phyloP scores from a whole-genome alignment of 2,888 invertebrate species.

The Autographa pulchrina region DNA sequence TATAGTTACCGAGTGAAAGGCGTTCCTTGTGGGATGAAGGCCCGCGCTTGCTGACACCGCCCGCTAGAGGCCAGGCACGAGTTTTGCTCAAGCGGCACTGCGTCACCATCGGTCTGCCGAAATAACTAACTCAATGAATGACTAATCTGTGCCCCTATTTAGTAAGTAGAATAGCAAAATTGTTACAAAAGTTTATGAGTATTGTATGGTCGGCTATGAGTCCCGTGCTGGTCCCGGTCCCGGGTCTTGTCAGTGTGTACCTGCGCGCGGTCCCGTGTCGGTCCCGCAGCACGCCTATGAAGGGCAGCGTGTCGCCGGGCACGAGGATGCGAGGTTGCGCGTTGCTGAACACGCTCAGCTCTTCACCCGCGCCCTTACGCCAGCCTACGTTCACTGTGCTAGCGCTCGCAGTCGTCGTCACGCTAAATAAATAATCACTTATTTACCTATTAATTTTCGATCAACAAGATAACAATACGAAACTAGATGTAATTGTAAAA shows the following conservation, averaged over 20 bases:
- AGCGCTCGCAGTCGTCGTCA: constrained; percentile 56
- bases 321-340: constrained; percentile 66
- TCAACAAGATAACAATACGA: too few species aligned
- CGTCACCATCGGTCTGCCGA: constrained; percentile 69
- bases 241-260: constrained; percentile 54
- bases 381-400: constrained; percentile 64
- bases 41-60: constrained; percentile 45
- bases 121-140: neutral
- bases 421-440: constrained; percentile 34
- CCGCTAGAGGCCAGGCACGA: constrained; percentile 57
- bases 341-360: constrained; percentile 65
- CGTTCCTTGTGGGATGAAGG: constrained; percentile 39
- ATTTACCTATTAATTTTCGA: too few species aligned
- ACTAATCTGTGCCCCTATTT: too few species aligned
- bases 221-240: too few species aligned
- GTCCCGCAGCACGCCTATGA: constrained; percentile 70
- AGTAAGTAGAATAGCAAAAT: too few species aligned
- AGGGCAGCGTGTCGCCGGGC: constrained; percentile 76
- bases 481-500: too few species aligned
- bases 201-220: too few species aligned
- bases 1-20: constrained; percentile 12
- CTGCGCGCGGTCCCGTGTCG: constrained; percentile 65
- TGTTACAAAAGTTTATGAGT: too few species aligned
- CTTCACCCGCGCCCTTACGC: constrained; percentile 76
- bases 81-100: constrained; percentile 72